Evolutionary conservation across 1,140 invertebrate genomes (phyloP).

Genomic region (Megalopta genalis): DNA sequence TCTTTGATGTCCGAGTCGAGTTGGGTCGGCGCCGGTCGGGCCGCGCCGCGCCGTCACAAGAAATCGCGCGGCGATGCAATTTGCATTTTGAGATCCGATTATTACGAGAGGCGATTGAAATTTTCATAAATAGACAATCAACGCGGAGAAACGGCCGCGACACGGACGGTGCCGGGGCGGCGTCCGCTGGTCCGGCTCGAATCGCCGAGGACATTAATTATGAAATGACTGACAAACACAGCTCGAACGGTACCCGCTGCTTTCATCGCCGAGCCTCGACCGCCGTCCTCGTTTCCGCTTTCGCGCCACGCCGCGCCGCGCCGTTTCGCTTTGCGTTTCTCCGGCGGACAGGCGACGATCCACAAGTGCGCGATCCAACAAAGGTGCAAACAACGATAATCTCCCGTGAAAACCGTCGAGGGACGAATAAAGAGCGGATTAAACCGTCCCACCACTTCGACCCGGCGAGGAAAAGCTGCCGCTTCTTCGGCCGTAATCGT

Average conservation of each 20-base stretch:
- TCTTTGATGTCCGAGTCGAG: slow-evolving; percentile 11
- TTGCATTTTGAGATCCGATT: slow-evolving; percentile 19
- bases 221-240: not conserved
- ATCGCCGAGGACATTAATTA: slow-evolving; percentile 8
- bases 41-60: not conserved
- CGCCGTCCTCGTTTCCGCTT: not conserved
- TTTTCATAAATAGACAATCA: slow-evolving; percentile 26
- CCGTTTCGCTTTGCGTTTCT: slow-evolving; percentile 36
- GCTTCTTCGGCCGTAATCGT: slow-evolving; percentile 47
- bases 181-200: no score
- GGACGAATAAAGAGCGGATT: slow-evolving; percentile 23
- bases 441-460: not conserved
- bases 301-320: not conserved
- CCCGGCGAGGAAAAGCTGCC: not conserved
- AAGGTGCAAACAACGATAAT: not conserved
- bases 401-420: not conserved
- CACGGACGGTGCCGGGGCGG: not conserved
- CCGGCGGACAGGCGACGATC: slow-evolving; percentile 14
- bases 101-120: not conserved
- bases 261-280: no score
- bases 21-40: no score
- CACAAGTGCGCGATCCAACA: no score
- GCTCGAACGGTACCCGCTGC: not conserved
- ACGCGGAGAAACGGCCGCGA: not conserved
- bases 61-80: not conserved